Percentiles rank a stretch among this genome's conserved stretches.
These are phyloP conservation scores for Euzophera pinguis DNA, from an alignment of 2,888 invertebrate genomes.

Conservation along the genomic window DNA sequence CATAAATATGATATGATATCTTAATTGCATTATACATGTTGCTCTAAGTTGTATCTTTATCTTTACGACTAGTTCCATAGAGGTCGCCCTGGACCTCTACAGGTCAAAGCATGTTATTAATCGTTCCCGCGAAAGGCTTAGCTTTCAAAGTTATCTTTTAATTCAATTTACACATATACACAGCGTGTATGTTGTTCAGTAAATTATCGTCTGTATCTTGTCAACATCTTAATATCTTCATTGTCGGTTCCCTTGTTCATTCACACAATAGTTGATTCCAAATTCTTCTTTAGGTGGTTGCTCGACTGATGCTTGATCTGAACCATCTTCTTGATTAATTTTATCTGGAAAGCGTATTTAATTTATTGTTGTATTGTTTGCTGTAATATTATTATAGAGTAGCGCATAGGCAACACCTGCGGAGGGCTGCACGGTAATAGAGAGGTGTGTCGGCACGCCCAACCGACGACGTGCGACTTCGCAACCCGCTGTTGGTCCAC, in stretches of 20 bases:
- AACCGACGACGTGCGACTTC: conserved; percentile 45
- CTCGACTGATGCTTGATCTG: conserved; percentile 22
- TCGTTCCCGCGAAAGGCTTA: conserved; percentile 48
- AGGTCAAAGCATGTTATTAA: conserved; percentile 52
- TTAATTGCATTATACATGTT: conserved; percentile 37
- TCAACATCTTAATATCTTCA: conserved; percentile 63
- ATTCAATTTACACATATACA: conserved; percentile 66
- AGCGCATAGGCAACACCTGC: neutral
- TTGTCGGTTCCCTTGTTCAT: conserved; percentile 34
- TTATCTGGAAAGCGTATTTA: neutral
- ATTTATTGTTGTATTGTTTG: neutral
- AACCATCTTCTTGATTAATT: neutral
- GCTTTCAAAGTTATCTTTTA: conserved; percentile 62
- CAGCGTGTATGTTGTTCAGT: conserved; percentile 45
- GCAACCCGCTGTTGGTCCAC: conserved; percentile 30
- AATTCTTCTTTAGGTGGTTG: too few relatives aligned
- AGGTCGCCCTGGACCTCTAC: conserved; percentile 34
- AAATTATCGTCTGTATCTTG: conserved; percentile 61
- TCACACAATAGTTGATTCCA: too few relatives aligned
- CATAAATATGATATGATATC: conserved; percentile 31
- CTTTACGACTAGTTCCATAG: conserved; percentile 37
- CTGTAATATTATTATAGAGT: neutral
- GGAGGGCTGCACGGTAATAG: conserved; percentile 50
- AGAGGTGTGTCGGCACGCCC: conserved; percentile 74
- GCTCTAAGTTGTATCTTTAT: conserved; percentile 40